Percentiles rank a stretch among this genome's conserved stretches.
These are phyloP conservation scores for Enteromius argenteus DNA, from an alignment of 2,797 vertebrate genomes.

Conservation along the genomic window DNA sequence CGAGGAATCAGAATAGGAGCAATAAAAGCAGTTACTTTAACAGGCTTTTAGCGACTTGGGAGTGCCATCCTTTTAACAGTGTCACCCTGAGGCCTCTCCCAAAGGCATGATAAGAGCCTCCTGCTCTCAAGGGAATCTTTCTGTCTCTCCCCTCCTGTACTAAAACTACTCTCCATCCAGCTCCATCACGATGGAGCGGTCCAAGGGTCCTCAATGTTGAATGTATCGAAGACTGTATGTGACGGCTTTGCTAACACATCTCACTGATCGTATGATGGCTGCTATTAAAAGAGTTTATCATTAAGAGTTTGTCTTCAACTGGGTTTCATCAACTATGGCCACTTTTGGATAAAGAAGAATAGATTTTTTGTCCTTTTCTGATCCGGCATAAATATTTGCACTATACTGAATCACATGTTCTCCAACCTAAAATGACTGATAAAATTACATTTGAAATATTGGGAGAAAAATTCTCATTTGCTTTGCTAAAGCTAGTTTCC, in stretches of 20 bases:
- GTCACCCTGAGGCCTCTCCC: slow-evolving; percentile 33
- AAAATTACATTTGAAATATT: neutral
- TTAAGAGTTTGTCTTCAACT: neutral
- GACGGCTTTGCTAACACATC: neutral
- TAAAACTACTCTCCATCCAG: slow-evolving; percentile 2
- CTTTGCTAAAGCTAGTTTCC: neutral
- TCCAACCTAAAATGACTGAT: neutral
- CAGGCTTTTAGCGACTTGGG: slow-evolving; percentile 58
- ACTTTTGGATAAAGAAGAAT: neutral
- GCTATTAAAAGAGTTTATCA: neutral
- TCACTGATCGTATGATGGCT: neutral
- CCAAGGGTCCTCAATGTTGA: neutral
- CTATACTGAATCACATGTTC: neutral
- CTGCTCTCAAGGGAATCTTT: neutral
- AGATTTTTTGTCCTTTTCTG: neutral
- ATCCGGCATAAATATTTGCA: neutral
- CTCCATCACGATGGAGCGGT: slow-evolving; percentile 2
- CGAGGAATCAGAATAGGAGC: slow-evolving; percentile 35
- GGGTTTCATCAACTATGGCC: neutral
- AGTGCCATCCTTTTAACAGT: slow-evolving; percentile 46
- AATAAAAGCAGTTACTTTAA: slow-evolving; percentile 44
- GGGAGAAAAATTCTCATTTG: neutral
- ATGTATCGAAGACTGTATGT: neutral
- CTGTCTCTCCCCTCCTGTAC: neutral
- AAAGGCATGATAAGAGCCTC: slow-evolving; percentile 36